These are phyloP conservation scores for Pollachius pollachius DNA, from an alignment of 2,113 vertebrate species.

Conservation along the genomic window DNA sequence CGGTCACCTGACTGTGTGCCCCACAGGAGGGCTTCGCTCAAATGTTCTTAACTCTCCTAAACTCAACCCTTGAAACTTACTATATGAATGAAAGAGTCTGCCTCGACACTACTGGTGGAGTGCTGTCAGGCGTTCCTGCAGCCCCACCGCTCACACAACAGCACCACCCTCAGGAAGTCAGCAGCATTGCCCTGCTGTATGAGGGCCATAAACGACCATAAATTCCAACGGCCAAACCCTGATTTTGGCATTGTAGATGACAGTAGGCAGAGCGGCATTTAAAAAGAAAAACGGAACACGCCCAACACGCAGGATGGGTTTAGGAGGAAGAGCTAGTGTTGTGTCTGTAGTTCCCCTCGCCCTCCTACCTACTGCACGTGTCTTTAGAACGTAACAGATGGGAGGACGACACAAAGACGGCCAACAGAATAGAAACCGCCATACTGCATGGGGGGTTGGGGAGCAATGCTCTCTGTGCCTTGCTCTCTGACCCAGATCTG, in stretches of 20 bases:
- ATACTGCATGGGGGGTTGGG: slow-evolving; percentile 29
- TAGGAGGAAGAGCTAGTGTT: slow-evolving; percentile 18
- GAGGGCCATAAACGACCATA: not conserved
- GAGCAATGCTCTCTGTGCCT: slow-evolving; percentile 39
- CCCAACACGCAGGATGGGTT: not conserved
- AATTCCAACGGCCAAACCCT: not conserved
- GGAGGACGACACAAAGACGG: slow-evolving; percentile 40
- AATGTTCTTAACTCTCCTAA: too few species aligned
- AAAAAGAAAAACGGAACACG: too few species aligned
- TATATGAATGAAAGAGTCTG: too few species aligned
- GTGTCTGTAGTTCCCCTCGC: not conserved
- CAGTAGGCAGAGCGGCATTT: too few species aligned
- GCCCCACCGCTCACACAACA: slow-evolving; percentile 43
- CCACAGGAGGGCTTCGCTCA: too few species aligned
- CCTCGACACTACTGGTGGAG: slow-evolving; percentile 2
- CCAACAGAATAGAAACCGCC: slow-evolving; percentile 46
- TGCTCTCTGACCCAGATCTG: slow-evolving; percentile 42
- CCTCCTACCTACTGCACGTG: too few species aligned
- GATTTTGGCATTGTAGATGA: not conserved
- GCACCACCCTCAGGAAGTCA: slow-evolving; percentile 61
- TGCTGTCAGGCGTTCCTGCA: slow-evolving; percentile 9
- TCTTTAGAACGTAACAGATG: slow-evolving; percentile 9
- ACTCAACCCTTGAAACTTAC: too few species aligned
- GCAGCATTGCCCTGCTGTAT: slow-evolving; percentile 23
- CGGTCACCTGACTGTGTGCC: too few species aligned